Evolutionary conservation across 2,888 invertebrate species (phyloP).

Genomic region (Trichogramma dendrolimi): DNA sequence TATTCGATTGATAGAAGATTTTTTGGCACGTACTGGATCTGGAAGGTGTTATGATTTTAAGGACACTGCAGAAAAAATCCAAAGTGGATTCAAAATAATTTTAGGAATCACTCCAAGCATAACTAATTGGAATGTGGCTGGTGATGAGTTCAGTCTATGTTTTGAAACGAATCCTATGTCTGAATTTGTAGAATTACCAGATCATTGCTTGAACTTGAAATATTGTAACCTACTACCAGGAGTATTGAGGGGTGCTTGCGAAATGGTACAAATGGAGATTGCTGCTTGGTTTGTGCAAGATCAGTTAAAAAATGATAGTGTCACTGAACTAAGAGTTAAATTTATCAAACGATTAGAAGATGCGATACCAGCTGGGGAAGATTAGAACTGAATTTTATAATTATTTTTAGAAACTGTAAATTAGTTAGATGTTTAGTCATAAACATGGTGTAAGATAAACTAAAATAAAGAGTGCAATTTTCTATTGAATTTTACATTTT

Average conservation of each 20-base stretch:
- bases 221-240: slow-evolving; percentile 93
- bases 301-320: slow-evolving; percentile 88
- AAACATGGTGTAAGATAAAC: neutral
- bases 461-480: too few relatives aligned
- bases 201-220: slow-evolving; percentile 74
- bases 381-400: slow-evolving; percentile 57
- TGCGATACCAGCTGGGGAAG: slow-evolving; percentile 97
- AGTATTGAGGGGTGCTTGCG: slow-evolving; percentile 86
- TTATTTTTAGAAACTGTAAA: too few relatives aligned
- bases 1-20: slow-evolving; percentile 94
- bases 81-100: slow-evolving; percentile 62
- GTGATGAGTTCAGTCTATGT: slow-evolving; percentile 94
- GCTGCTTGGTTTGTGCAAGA: slow-evolving; percentile 93
- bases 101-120: slow-evolving; percentile 89
- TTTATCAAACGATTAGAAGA: slow-evolving; percentile 94
- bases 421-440: too few relatives aligned
- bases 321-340: slow-evolving; percentile 91
- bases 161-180: slow-evolving; percentile 94
- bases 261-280: slow-evolving; percentile 98
- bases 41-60: slow-evolving; percentile 91
- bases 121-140: slow-evolving; percentile 88
- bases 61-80: slow-evolving; percentile 94
- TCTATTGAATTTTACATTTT: too few relatives aligned
- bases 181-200: slow-evolving; percentile 95
- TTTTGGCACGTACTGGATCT: slow-evolving; percentile 84